A percentile compares a stretch with the other conserved stretches of the same genome.
phyloP scores from a whole-genome alignment of 2,888 invertebrate genomes.

The Anticlea derivata region DNA sequence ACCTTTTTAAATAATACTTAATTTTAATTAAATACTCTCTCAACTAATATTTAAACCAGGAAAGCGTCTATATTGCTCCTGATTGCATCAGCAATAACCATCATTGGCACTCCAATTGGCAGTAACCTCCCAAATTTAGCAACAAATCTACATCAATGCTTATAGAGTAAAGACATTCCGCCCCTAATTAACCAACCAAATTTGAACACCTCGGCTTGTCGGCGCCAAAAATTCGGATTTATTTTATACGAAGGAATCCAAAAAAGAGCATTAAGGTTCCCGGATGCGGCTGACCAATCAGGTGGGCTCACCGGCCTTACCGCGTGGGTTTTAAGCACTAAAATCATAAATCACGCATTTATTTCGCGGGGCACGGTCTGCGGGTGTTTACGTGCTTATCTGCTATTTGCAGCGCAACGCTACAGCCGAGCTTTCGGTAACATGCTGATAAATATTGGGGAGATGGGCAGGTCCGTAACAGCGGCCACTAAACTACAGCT shows the following conservation, averaged over 20 bases:
- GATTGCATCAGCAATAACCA: conserved; percentile 14
- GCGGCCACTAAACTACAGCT: background rate
- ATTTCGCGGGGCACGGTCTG: conserved; percentile 70
- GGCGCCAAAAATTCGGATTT: conserved; percentile 19
- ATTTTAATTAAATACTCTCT: too few species aligned
- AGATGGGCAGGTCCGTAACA: conserved; percentile 36
- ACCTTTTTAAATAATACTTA: too few species aligned
- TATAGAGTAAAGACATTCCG: conserved; percentile 22
- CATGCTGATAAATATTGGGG: conserved; percentile 75
- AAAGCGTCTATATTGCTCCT: conserved; percentile 1
- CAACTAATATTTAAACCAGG: background rate
- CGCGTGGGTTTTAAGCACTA: conserved; percentile 53
- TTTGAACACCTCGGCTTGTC: conserved; percentile 27
- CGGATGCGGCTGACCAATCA: conserved; percentile 54
- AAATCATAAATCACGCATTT: conserved; percentile 80
- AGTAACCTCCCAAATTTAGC: conserved; percentile 19
- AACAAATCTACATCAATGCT: conserved; percentile 16
- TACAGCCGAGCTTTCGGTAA: conserved; percentile 55
- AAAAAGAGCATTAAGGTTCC: conserved; percentile 35
- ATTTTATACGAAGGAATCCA: conserved; percentile 29
- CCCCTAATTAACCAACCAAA: conserved; percentile 21
- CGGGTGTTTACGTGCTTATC: conserved; percentile 77
- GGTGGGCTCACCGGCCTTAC: conserved; percentile 44
- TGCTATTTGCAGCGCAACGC: conserved; percentile 72
- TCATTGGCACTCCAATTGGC: conserved; percentile 3